A percentile compares a stretch with the other conserved stretches of the same genome.
Conservation (phyloP, 2,113 vertebrate genomes). For the Heterocephalus glaber region DNA sequence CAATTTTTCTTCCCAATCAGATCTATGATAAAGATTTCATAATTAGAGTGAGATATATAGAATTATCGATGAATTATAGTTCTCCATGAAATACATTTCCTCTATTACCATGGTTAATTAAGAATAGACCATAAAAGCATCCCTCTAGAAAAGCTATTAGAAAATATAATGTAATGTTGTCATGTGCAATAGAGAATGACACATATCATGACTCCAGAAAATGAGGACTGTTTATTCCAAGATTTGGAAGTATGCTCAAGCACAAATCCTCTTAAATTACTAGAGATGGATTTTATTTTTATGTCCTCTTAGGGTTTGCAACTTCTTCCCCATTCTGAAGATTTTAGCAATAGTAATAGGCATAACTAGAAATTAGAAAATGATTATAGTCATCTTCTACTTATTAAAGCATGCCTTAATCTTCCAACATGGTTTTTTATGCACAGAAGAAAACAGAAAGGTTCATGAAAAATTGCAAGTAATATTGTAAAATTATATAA, state of each 20-base stretch:
- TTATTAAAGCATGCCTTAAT: neutral
- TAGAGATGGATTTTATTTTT: neutral
- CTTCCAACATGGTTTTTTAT: neutral
- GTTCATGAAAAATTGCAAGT: neutral
- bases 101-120: slow-evolving; percentile 70
- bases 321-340: neutral
- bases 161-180: slow-evolving; percentile 52
- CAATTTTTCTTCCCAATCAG: slow-evolving; percentile 24
- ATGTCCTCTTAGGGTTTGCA: neutral
- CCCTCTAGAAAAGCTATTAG: slow-evolving; percentile 68
- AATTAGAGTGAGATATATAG: slow-evolving; percentile 61
- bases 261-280: neutral
- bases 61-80: slow-evolving; percentile 59
- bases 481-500: slow-evolving; percentile 22
- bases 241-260: neutral
- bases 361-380: neutral
- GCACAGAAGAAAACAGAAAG: slow-evolving; percentile 12
- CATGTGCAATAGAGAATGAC: slow-evolving; percentile 51
- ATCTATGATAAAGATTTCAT: slow-evolving; percentile 62
- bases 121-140: slow-evolving; percentile 52
- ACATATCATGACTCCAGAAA: slow-evolving; percentile 55
- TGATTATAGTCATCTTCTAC: neutral
- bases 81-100: slow-evolving; percentile 53
- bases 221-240: neutral
- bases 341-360: neutral